Base-by-base conservation (phyloP, 92 coral and sea anemone genomes). In the Zoanthus sansibaricus region DNA sequence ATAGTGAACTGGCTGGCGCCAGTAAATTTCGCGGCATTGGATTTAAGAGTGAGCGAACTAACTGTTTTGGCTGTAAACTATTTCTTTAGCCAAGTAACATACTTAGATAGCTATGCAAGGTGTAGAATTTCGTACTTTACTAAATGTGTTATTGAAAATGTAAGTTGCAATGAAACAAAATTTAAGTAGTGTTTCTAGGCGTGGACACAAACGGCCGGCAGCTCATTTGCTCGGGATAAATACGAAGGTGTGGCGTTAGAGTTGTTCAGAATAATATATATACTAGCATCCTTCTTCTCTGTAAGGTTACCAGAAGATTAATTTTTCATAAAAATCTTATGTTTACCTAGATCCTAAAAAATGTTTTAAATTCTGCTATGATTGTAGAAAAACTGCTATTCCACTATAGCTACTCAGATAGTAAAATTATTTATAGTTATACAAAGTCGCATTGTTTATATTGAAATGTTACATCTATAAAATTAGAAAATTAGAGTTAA, bases 311-410 rank as follows among this genome's bases (percentile, higher is more conserved):
- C 69, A 78, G 66, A 87, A 88, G 86, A 75, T 86, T 84, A 86
- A 88, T 88, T 87, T 86, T 88, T 82, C 80, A 88, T 90, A 82
- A 82, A 90, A 82, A 92, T 88, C 86, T 77, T 92, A 90, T 92
- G 87, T 90, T 83, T 92, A 84, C 88, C 79, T 45, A 85, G 86
- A 71, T 49, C 82, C 37, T 77, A 48, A 56, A 88, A 85, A 83
- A 78, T 58, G 32, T 10, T 64, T 72, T 72, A 14, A 33, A 14
- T 17, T 12, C 20, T 31, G 64, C 76, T 30, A 25, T 37, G 61
- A 62, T 48, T 62, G 30, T 55, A 71, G 70, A 64, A 58, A 49
- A 3, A 86, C 58, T 70, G 91, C 42, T 83, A 77, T 64, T 69
- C 85, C 56, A 67, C 46, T 25, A 71, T 78, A 8, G 15, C 25